Evolutionary conservation across 2,888 invertebrate species (phyloP), one percentile per base, ranked within the genome.

Genomic region (Diplolepis rosae): DNA sequence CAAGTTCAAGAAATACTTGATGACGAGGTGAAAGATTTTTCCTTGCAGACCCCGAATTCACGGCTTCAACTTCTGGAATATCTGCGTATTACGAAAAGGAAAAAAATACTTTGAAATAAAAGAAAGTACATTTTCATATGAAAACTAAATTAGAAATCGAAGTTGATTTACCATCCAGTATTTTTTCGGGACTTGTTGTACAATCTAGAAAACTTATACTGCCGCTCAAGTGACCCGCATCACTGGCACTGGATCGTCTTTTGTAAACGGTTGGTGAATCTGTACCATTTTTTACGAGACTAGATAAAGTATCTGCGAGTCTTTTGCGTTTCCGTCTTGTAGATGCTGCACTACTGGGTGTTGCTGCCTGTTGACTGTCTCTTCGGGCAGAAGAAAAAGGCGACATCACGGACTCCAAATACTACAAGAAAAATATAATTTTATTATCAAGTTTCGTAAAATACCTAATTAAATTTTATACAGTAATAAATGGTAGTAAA

Each of bases 181-280:
- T 74, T 70, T 93, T 93, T 80, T 95, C 95, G 1, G 96, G 95
- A 89, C 95, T 95, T 67, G 94, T 92, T 67, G 97, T 96, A 83
- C 95, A 95, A 87, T 98, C 98, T 77, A 98, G 91, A 88, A 97
- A 94, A 81, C 96, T 97, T 35, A 95, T 95, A 77, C 96, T 96
- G 68, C 96, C 93, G 78, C 95, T 95, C 71, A 96, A 91, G 73
- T 95, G 91, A 39, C 95, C 95, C 56, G 95, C 94, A 89, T 96
- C 96, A 80, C 95, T 95, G 56, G 96, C 93, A 6, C 96, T 96
- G 1, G 96, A 96, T 76, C 96, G 92, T 28, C 97, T 92, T 89
- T 97, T 97, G 85, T 93, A 91, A 54, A 92, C 88, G 78, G 92
- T 92, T 15, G 93, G 90, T 67, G 88, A 88, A 76, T 88, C 87